phyloP scores from a whole-genome alignment of 2,797 vertebrate genomes.

The Acipenser transmontanus region DNA sequence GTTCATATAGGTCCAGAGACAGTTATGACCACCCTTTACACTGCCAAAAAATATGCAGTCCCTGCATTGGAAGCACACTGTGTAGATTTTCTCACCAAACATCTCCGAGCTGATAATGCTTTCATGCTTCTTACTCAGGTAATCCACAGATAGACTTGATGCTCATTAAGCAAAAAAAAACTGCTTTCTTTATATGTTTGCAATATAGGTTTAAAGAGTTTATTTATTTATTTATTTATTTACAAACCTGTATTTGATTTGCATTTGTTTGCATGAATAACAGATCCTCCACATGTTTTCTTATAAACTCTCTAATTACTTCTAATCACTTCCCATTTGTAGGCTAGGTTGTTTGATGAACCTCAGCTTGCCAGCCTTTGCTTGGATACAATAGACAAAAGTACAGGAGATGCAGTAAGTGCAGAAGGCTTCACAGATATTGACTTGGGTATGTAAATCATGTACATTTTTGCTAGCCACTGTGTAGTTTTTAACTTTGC shows the following conservation, averaged over 20 bases:
- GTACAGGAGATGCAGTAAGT: slow-evolving; percentile 60
- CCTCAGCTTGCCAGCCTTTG: slow-evolving; percentile 70
- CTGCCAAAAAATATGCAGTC: slow-evolving; percentile 69
- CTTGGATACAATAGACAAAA: slow-evolving; percentile 65
- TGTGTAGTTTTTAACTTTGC: too few relatives aligned
- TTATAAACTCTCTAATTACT: too few relatives aligned
- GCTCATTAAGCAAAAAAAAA: too few relatives aligned
- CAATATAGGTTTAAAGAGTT: too few relatives aligned
- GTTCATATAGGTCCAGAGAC: slow-evolving; percentile 71
- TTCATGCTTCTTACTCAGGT: slow-evolving; percentile 73
- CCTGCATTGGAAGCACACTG: slow-evolving; percentile 67
- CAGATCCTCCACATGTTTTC: too few relatives aligned
- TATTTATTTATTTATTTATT: too few relatives aligned
- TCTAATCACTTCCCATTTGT: slow-evolving; percentile 11
- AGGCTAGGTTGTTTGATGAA: slow-evolving; percentile 70
- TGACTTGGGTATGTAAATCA: slow-evolving; percentile 55
- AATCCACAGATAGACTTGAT: background rate
- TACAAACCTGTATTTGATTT: too few relatives aligned
- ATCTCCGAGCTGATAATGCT: slow-evolving; percentile 67
- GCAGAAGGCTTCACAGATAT: slow-evolving; percentile 73
- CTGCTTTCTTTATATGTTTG: too few relatives aligned
- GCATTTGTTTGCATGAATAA: too few relatives aligned
- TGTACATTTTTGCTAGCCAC: background rate
- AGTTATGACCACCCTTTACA: slow-evolving; percentile 71
- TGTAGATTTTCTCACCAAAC: slow-evolving; percentile 69